Base-by-base conservation (phyloP, 2,797 vertebrate genomes). In the Oryzias sinensis region DNA sequence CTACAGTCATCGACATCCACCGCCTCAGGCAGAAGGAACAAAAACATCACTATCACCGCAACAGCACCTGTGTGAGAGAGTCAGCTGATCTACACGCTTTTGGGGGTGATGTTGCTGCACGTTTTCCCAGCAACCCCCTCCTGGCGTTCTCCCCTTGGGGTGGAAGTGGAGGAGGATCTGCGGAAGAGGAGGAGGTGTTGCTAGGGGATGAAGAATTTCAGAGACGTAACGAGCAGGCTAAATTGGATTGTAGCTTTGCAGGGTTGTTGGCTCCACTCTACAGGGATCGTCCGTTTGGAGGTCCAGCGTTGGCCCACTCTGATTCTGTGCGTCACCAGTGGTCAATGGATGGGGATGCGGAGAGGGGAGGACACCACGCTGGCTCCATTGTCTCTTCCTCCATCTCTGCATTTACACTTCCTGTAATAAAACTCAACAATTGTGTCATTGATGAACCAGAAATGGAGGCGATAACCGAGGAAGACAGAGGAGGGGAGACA, bases 371-470 rank as follows among this genome's bases (percentile, higher is more conserved):
- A 5, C 87, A 88, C 74, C 95, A 95, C 52, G 95, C 96, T 0
- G 95, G 95, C 69, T 99, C 96, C 0, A 99, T 98, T 0, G 97
- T 98, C 11, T 97, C 97, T 0, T 99, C 97, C 2, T 99, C 97
- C 8, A 93, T 99, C 77, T 98, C 94, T 16, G 96, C 97, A 25
- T 98, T 99, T 53, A 98, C 97, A 0, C 81, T 99, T 11, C 97
- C 97, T 0, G 96, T 99, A 68, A 99, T 99, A 73, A 99, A 99
- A 78, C 92, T 99, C 17, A 99, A 99, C 86, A 99, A 99, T 84
- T 98, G 97, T 44, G 97, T 99, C 7, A 98, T 99, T 2, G 96
- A 99, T 46, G 96, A 98, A 40, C 96, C 95, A 3, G 94, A 94
- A 80, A 94, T 97, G 87, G 95, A 98, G 63, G 94, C 93, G 59